Evolutionary conservation across 1,140 invertebrate genomes (phyloP), one percentile per base, ranked within the genome.

Genomic region (Trichomalopsis sarcophagae): DNA sequence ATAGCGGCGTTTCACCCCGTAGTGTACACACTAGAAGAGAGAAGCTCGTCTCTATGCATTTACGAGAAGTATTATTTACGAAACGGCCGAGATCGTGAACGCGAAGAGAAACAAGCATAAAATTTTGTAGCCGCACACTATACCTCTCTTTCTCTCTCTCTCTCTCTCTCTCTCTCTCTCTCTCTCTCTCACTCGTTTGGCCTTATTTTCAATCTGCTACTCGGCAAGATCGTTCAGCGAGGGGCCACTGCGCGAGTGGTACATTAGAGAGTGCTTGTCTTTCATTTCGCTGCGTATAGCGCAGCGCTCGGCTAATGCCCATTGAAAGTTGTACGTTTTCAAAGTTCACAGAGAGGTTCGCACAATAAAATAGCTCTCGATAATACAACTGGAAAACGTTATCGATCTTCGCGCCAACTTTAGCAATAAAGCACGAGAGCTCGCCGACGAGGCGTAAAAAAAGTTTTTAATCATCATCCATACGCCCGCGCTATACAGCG

Each of bases 181-280:
- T 17, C 2, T n/a, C 14, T 6, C 55, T n/a, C 55, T 9, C 4
- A 6, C 40, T 44, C 40, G 4, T 40, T 40, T 4, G 3, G 55
- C 5, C 55, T 62, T 62, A 62, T 62, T 62, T 62, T 62, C 55
- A 62, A 62, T 62, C 55, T 62, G 55, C 55, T 62, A n/a, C 55
- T 62, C 55, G 55, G 17, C 55, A 62, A 62, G 55, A 62, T 62
- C 55, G 55, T 62, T 62, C 55, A n/a, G 14, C 27, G 27, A n/a
- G 14, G 7, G 55, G 21, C 55, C 7, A 62, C 55, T 62, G 4
- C 21, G 40, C 33, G 50, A 55, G 13, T 55, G 6, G 55, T 62
- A 62, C 55, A 62, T 62, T 62, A 62, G 55, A 62, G 55, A 62
- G 55, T n/a, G 55, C 55, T 62, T 62, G 55, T 62, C 55, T 62